phyloP scores from a whole-genome alignment of 2,797 vertebrate genomes.

The Takifugu ocellatus region DNA sequence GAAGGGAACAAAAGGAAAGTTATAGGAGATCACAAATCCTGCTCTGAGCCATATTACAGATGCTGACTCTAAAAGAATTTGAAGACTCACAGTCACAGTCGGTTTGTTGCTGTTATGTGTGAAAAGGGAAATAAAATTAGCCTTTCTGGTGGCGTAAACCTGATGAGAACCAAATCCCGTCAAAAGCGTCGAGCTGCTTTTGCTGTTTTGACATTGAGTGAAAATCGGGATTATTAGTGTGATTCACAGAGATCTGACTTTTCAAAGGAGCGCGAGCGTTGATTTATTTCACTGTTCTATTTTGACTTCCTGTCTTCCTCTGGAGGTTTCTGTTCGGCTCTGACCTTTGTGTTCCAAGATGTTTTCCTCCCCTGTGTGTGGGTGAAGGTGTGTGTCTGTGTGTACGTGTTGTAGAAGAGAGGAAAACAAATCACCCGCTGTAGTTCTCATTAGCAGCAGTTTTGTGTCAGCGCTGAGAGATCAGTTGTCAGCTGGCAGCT shows the following conservation, averaged over 20 bases:
- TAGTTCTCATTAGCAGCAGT: slow-evolving; percentile 69
- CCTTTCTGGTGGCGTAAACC: background rate
- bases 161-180: too few species aligned
- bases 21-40: too few species aligned
- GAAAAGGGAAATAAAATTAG: background rate
- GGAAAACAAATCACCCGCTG: slow-evolving; percentile 70
- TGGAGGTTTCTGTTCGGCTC: slow-evolving; percentile 54
- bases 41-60: too few species aligned
- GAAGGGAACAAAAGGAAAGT: too few species aligned
- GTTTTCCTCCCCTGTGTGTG: slow-evolving; percentile 52
- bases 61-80: too few species aligned
- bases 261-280: slow-evolving; percentile 10
- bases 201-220: background rate
- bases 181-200: background rate
- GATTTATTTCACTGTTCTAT: slow-evolving; percentile 52
- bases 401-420: slow-evolving; percentile 45
- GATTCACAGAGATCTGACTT: slow-evolving; percentile 30
- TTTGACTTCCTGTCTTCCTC: slow-evolving; percentile 58
- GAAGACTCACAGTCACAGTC: too few species aligned
- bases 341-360: slow-evolving; percentile 71
- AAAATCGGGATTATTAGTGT: slow-evolving; percentile 32
- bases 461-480: slow-evolving; percentile 63
- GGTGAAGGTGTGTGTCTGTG: slow-evolving; percentile 11
- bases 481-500: slow-evolving; percentile 57
- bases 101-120: too few species aligned